A percentile compares a stretch with the other conserved stretches of the same genome.
phyloP scores from a whole-genome alignment of 2,797 vertebrate genomes.

The Lates japonicus region DNA sequence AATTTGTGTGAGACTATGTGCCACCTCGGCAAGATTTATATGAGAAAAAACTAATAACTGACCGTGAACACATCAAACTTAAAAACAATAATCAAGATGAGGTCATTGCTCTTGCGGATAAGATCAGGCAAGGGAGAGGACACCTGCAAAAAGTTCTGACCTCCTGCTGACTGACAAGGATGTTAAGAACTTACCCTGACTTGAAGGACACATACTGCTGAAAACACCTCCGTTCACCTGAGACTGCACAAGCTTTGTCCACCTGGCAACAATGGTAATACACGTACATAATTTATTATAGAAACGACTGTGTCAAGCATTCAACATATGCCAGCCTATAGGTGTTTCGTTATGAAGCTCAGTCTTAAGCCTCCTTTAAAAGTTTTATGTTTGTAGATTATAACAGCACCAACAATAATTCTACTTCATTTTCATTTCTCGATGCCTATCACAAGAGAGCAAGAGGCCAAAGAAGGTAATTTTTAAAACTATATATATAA shows the following conservation, averaged over 20 bases:
- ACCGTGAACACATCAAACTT: conserved; percentile 73
- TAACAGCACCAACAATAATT: too few species aligned
- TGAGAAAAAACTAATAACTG: conserved; percentile 46
- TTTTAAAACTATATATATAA: too few species aligned
- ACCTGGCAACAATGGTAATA: not conserved
- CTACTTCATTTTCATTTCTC: conserved; percentile 40
- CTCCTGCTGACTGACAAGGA: conserved; percentile 69
- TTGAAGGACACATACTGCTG: conserved; percentile 25
- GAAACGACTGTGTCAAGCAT: not conserved
- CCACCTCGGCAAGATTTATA: conserved; percentile 57
- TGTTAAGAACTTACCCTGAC: conserved; percentile 30
- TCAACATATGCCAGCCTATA: not conserved
- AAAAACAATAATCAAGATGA: conserved; percentile 29
- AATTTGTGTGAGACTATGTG: conserved; percentile 48
- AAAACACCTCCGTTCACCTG: fast-evolving
- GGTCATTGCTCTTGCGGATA: conserved; percentile 73
- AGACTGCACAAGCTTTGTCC: conserved; percentile 2
- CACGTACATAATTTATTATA: not conserved
- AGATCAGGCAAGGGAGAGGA: conserved; percentile 73
- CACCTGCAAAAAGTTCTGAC: conserved; percentile 49
- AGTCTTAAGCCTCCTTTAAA: not conserved
- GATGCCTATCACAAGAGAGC: not conserved
- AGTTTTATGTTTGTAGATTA: not conserved
- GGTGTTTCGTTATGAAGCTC: not conserved
- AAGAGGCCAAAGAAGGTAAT: conserved; percentile 54